Evolutionary conservation across 2,888 invertebrate species (phyloP), one percentile per base, ranked within the genome.

Genomic region (Rhamnusium bicolor): DNA sequence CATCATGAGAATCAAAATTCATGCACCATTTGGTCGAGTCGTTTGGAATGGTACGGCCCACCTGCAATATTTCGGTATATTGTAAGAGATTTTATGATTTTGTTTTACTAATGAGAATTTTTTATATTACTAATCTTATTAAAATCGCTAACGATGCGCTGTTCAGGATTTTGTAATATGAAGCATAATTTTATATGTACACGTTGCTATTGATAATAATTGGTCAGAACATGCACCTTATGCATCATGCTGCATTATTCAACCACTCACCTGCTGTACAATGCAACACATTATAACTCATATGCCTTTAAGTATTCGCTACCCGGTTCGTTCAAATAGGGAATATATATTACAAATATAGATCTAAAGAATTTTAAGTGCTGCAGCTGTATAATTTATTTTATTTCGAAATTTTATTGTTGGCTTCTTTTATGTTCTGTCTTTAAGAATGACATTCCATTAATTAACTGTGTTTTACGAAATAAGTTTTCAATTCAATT

Each of bases 301-400:
- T 14, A 18, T 29, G 8, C 58, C 29, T 24, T 19, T 58, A 29
- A 58, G 58, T 29, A 58, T 58, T 58, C 32, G 58, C 58, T 58
- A 58, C 58, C 58, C 58, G 32, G 29, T 58, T 58, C 58, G 58
- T 16, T 32, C 58, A 58, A 58, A 58, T 58, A 58, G 58, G 58
- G 58, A 58, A 58, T 58, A 32, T 58, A 29, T 58, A 16, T 14
- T 54, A 54, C 54, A 19, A 16, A 58, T 29, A 58, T 58, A 32
- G 29, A 58, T 29, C 58, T 14, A 58, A 58, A 58, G 58, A 58
- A 58, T 58, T 58, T 58, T 58, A 58, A 58, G 58, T 29, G 29
- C 27, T 58, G 14, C 58, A 58, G 58, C 58, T 58, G 58, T 32
- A 14, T 32, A 32, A 58, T 40, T 29, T 10, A 32, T 27, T 32